Conservation (phyloP, 2,113 vertebrate species). For the Motacilla tschutschensis region DNA sequence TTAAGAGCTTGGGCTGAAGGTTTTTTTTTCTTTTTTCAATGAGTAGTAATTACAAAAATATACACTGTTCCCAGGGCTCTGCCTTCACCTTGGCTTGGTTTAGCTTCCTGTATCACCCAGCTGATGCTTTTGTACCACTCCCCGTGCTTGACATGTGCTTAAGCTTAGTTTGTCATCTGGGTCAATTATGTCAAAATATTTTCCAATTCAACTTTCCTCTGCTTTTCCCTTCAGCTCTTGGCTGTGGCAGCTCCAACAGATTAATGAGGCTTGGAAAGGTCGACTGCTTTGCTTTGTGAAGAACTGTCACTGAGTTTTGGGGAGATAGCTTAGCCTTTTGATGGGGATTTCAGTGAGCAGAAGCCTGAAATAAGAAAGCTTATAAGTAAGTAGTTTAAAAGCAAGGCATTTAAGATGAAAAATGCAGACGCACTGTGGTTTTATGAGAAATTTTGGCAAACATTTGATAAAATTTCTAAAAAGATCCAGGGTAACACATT, state of each 20-base stretch:
- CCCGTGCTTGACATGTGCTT: slow-evolving; percentile 66
- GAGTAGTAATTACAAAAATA: slow-evolving; percentile 55
- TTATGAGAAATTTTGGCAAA: background rate
- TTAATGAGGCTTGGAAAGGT: slow-evolving; percentile 71
- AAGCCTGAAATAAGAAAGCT: background rate
- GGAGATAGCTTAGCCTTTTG: slow-evolving; percentile 27
- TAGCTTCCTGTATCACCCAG: slow-evolving; percentile 32
- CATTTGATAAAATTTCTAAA: background rate
- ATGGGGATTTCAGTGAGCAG: slow-evolving; percentile 25
- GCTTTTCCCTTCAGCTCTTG: slow-evolving; percentile 49
- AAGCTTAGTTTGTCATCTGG: slow-evolving; percentile 78
- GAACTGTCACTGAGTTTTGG: slow-evolving; percentile 53
- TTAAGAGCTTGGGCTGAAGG: background rate
- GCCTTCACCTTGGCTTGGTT: slow-evolving; percentile 48
- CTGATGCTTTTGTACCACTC: slow-evolving; percentile 42
- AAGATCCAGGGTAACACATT: background rate
- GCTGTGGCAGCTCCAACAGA: slow-evolving; percentile 63
- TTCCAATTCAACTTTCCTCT: slow-evolving; percentile 66
- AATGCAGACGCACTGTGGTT: background rate
- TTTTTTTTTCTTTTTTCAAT: background rate
- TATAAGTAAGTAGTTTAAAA: background rate
- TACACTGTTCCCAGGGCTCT: slow-evolving; percentile 13
- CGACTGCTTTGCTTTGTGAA: slow-evolving; percentile 60
- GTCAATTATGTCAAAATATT: slow-evolving; percentile 77
- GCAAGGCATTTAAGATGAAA: background rate